Base-by-base conservation (phyloP, 2,888 invertebrate genomes). In the Eupithecia abbreviata region DNA sequence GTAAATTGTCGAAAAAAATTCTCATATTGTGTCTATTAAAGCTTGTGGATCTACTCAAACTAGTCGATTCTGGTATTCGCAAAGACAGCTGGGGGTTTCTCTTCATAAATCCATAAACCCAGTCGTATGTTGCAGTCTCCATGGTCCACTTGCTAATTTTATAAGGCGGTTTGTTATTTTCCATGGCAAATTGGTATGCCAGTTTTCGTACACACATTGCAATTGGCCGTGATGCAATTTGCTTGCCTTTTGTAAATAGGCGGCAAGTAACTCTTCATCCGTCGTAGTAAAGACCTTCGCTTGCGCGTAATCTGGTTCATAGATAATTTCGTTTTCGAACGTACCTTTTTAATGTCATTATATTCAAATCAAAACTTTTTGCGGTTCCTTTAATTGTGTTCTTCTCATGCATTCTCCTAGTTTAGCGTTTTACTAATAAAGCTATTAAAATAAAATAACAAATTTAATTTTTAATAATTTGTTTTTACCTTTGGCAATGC, bases 1-100 rank as follows among this genome's bases (percentile, higher is more conserved):
- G 73, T 42, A 73, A 77, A 73, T 70, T 81, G 43, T 76, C 73
- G 15, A 75, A 81, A 81, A 69, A 82, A 81, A 13, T 2, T 12
- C n/a, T 73, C 43, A 78, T 74, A 68, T 76, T 82, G 12, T 72
- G 73, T 51, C 69, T 77, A 74, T 83, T 82, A 58, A 82, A 83
- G 13, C 75, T 72, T 18, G 81, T 81, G 12, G 79, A 76, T 70
- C 75, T 66, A n/a, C 55, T 43, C 18, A 77, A 30, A 55, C 75
- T 75, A 7, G 78, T 78, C 10, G 78, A 55, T 30, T 78, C 70
- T n/a, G 51, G 51, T 9, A 51, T 51, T 15, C 51, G 51, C 15
- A 51, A 15, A 15, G 51, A 51, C 9, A n/a, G 30, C 13, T 51
- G 69, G 58, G 15, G 71, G 71, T 51, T 49, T 67, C 78, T 71